Evolutionary conservation across 2,888 invertebrate genomes (phyloP), one percentile per base, ranked within the genome.

Genomic region (Caenorhabditis doughertyi): DNA sequence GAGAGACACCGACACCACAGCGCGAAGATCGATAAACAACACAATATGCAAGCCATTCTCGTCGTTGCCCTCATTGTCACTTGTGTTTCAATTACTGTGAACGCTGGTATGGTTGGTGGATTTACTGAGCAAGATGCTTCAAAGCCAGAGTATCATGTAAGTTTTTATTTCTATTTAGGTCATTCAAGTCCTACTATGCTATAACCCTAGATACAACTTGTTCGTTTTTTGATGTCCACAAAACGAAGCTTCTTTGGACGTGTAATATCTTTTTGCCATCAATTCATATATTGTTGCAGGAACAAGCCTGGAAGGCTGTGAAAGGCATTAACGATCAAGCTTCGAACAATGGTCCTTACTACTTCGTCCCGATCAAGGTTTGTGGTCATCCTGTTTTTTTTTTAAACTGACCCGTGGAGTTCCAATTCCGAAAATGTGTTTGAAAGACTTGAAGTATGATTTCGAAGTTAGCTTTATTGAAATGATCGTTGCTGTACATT

Each of bases 311-410:
- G 87, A 82, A 81, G 42, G 82, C 87, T 2, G 83, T 84, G 44
- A 81, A 81, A 23, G 79, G 81, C 4, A 68, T 87, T 56, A 87
- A 87, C 76, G 85, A 85, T 71, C 71, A 85, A 56, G 84, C 85
- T 21, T 84, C 85, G n/a, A 87, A 87, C 83, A 85, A 85, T 49
- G 87, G 85, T 29, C 85, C 85, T 27, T 83, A 87, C 58, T 84
- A 87, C 70, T 80, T 68, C 64, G 77, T 85, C 21, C 87, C 87
- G 39, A 87, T 87, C 42, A 87, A 87, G 85, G 87, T 87, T 49
- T 53, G 72, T 53, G 23, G 3, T 42, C 32, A n/a, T n/a, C n/a
- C n/a, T n/a, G n/a, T n/a, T n/a, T n/a, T n/a, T n/a, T n/a, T n/a
- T n/a, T n/a, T n/a, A n/a, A n/a, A 35, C 35, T 35, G 11, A 44